These are phyloP conservation scores for Halichoerus grypus DNA, from an alignment of 2,113 vertebrate species.

Conservation along the genomic window DNA sequence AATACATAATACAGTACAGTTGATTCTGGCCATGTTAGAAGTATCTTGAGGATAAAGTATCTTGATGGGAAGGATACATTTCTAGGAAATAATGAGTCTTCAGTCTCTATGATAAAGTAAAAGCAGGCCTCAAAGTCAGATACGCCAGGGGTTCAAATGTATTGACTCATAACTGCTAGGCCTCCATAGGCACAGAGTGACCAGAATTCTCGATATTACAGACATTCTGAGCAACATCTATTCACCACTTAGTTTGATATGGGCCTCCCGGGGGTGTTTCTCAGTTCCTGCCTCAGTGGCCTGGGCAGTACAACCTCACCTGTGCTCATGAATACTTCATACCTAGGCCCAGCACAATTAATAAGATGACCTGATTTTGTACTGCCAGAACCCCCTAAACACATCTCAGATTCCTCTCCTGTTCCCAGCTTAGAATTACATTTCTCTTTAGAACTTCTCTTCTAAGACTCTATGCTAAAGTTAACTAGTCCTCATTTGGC, in stretches of 20 bases:
- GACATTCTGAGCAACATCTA: constrained; percentile 46
- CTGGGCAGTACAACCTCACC: not conserved
- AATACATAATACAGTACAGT: not conserved
- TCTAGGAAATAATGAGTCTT: constrained; percentile 59
- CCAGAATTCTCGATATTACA: constrained; percentile 47
- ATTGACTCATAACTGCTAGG: not conserved
- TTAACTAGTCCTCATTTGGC: not conserved
- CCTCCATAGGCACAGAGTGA: not conserved
- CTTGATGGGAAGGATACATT: not conserved
- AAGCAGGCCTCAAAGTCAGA: not conserved
- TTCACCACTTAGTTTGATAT: not conserved
- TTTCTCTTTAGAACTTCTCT: not conserved
- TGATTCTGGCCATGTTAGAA: constrained; percentile 13
- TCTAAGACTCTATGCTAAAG: not conserved
- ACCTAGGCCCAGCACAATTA: not conserved
- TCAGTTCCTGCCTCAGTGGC: not conserved
- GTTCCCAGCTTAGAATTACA: not conserved
- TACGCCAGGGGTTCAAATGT: not conserved
- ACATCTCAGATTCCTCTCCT: not conserved
- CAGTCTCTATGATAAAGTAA: constrained; percentile 32
- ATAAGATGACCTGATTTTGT: not conserved
- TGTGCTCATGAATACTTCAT: constrained; percentile 26
- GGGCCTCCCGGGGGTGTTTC: not conserved
- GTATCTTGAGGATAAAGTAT: constrained; percentile 34
- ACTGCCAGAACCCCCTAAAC: not conserved